Evolutionary conservation across 2,797 vertebrate species (phyloP).

Genomic region (Trachurus trachurus): DNA sequence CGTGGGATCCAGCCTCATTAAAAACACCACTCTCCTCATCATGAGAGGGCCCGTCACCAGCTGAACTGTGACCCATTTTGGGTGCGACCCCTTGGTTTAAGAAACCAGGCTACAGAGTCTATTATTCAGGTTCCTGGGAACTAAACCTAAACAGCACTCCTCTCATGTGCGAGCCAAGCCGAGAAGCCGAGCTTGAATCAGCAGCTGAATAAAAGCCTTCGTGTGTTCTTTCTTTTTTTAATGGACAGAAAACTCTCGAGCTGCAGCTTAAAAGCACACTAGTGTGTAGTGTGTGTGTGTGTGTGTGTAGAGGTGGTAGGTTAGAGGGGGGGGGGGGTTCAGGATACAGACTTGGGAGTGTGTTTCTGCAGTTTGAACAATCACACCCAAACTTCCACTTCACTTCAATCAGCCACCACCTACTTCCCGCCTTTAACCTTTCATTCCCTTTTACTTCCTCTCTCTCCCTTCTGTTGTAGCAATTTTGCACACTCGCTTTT

Average conservation of each 20-base stretch:
- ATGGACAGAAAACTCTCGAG: constrained; percentile 49
- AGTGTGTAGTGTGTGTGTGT: constrained; percentile 16
- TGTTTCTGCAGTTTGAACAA: constrained; percentile 67
- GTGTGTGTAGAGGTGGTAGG: constrained; percentile 27
- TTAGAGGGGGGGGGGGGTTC: constrained; percentile 49
- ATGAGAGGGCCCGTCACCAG: constrained; percentile 49
- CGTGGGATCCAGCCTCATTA: constrained; percentile 77
- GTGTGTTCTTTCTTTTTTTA: constrained; percentile 58
- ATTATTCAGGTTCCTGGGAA: constrained; percentile 78
- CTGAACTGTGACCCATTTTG: constrained; percentile 80
- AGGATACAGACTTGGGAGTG: constrained; percentile 62
- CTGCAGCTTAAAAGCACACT: constrained; percentile 29
- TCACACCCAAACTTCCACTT: constrained; percentile 72
- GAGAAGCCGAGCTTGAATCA: constrained; percentile 59
- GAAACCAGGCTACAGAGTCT: constrained; percentile 55
- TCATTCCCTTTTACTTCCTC: constrained; percentile 44
- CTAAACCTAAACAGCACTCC: constrained; percentile 57
- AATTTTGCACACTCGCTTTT: constrained; percentile 19
- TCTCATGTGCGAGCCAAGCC: constrained; percentile 40
- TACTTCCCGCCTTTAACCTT: constrained; percentile 58
- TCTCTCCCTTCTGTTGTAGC: constrained; percentile 5
- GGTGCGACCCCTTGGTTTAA: constrained; percentile 72
- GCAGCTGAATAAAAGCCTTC: constrained; percentile 61
- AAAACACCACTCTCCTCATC: constrained; percentile 60
- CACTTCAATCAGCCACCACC: constrained; percentile 55